Evolutionary conservation across 2,797 vertebrate species (phyloP), one percentile per base, ranked within the genome.

Genomic region (Muscicapa comitata): DNA sequence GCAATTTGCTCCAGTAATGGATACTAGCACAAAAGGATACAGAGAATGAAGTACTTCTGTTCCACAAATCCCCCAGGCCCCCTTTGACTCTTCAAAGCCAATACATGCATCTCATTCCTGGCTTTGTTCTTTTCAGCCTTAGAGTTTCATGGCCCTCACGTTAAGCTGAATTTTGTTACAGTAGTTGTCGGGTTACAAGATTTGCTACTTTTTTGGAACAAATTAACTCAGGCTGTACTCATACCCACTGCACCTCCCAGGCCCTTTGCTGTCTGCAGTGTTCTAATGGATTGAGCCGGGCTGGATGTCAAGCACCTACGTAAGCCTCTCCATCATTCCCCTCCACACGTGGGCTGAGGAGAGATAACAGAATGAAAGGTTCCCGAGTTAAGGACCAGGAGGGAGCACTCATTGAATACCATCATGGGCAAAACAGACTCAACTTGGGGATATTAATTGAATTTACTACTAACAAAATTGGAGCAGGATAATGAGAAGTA

Each of bases 81-180:
- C 17, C 43, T 66, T 26, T 55, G 67, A 28, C 10, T 43, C 24
- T 33, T 73, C 71, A 70, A 73, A 88, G 55, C 35, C 38, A 65
- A 73, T 21, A 28, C 13, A 9, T 1, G 11, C 10, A 33, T 24
- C 15, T 54, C 31, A 42, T 40, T 33, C 19, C 13, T 1, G 2
- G 29, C 65, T 76, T 73, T 74, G 26, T 7, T 86, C 29, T 63
- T 42, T 68, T 40, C 31, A n/a, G 24, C 23, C 29, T 33, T 6
- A 11, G 11, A 37, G 9, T 18, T 28, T 31, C 6, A 10, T 0
- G 10, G n/a, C 45, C 20, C 38, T 37, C 9, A 10, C 0, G 2
- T 26, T 73, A n/a, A 84, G 17, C 57, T 58, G 14, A 15, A 5
- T 57, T 79, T 93, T 72, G 25, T 70, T 66, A 73, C 37, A n/a